Percentiles rank a stretch among this genome's conserved stretches.
Conservation (phyloP, 1,140 invertebrate genomes). For the Epicauta chinensis region DNA sequence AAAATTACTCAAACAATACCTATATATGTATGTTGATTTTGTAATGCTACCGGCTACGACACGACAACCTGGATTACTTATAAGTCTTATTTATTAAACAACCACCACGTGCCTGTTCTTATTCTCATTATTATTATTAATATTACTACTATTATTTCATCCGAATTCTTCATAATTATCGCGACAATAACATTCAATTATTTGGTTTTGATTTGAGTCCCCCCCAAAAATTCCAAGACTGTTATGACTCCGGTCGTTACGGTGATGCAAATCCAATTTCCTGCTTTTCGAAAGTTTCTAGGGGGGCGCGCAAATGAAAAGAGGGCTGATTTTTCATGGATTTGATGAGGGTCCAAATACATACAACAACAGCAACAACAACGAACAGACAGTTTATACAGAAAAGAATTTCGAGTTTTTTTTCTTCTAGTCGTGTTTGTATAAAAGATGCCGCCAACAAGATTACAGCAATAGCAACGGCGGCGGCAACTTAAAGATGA, state of each 20-base stretch:
- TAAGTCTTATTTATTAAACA: no score
- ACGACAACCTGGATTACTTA: no score
- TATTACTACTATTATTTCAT: no score
- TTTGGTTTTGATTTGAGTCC: no score
- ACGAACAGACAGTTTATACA: neutral
- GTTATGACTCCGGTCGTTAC: neutral
- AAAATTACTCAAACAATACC: conserved; percentile 12
- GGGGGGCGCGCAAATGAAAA: neutral
- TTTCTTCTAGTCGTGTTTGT: neutral
- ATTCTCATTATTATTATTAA: no score
- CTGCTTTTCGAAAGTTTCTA: neutral
- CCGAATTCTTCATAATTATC: no score
- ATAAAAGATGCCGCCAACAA: conserved; percentile 3
- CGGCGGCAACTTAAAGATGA: neutral
- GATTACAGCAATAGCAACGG: conserved; percentile 4
- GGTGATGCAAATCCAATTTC: conserved; percentile 9
- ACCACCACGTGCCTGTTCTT: no score
- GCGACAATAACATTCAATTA: no score
- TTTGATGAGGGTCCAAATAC: neutral
- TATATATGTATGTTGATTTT: neutral
- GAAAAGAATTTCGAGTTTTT: neutral
- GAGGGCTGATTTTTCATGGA: conserved; percentile 10
- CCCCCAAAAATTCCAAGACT: no score
- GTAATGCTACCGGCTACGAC: no score
- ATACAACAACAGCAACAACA: neutral